Evolutionary conservation across 35 echinoderm and acorn worm species (phyloP).

Genomic region (Heliocidaris erythrogramma): DNA sequence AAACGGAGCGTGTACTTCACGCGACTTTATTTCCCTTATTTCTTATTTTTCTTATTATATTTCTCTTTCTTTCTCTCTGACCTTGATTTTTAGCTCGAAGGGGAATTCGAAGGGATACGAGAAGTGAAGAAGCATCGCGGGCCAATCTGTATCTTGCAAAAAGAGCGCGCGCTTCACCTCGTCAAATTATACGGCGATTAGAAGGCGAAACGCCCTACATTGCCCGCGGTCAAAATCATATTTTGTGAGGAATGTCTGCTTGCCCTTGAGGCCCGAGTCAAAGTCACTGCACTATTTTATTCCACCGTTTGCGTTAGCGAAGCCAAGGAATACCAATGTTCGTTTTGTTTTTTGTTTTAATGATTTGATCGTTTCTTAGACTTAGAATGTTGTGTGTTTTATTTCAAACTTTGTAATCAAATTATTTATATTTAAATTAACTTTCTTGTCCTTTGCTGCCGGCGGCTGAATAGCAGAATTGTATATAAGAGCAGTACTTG

Average conservation of each 20-base stretch:
- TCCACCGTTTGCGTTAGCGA: not conserved
- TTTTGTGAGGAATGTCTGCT: not conserved
- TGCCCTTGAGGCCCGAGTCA: conserved; percentile 14
- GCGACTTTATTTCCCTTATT: not conserved
- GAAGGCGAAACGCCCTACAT: not conserved
- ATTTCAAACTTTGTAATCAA: not conserved
- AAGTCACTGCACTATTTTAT: conserved; percentile 35
- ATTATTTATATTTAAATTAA: not conserved
- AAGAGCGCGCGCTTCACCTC: conserved; percentile 12
- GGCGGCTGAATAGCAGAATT: not conserved
- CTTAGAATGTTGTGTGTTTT: not conserved
- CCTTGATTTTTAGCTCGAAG: conserved; percentile 39
- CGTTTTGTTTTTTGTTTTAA: not conserved
- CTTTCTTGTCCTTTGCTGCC: not conserved
- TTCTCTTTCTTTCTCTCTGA: not conserved
- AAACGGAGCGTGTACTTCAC: not conserved
- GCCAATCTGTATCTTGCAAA: not conserved
- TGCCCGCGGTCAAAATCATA: conserved; percentile 8
- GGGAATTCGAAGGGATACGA: not conserved
- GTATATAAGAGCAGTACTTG: too few relatives aligned
- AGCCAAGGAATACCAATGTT: not conserved
- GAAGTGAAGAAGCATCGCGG: not conserved
- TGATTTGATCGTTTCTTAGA: not conserved
- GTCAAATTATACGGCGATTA: conserved; percentile 21
- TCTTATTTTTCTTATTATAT: not conserved